Evolutionary conservation across 2,888 invertebrate species (phyloP).

Genomic region (Xestia ashworthii): DNA sequence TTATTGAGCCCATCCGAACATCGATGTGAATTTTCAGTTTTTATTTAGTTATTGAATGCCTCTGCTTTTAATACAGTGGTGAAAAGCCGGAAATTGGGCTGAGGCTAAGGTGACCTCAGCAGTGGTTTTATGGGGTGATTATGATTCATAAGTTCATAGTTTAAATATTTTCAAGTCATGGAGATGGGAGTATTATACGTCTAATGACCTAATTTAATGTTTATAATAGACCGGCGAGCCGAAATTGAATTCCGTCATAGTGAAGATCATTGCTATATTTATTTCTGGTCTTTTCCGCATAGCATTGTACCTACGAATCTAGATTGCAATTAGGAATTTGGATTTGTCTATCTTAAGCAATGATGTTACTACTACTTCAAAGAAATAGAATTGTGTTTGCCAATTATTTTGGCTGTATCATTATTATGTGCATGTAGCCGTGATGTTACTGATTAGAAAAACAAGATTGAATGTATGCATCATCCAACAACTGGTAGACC

Average conservation of each 20-base stretch:
- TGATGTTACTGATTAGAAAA: constrained; percentile 22
- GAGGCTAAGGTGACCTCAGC: no score
- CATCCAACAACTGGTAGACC: background rate
- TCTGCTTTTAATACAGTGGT: no score
- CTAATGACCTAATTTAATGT: background rate
- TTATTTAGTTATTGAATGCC: no score
- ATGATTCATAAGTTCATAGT: no score
- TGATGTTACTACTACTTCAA: constrained; percentile 22
- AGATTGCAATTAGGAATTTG: constrained; percentile 5
- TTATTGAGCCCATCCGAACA: no score
- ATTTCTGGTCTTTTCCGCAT: constrained; percentile 28
- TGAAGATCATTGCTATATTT: constrained; percentile 27
- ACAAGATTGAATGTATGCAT: background rate
- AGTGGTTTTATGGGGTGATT: no score
- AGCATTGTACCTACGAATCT: background rate
- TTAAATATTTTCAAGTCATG: no score
- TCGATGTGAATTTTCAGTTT: no score
- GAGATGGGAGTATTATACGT: background rate
- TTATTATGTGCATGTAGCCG: constrained; percentile 14
- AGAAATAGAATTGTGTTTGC: constrained; percentile 34
- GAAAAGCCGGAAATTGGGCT: no score
- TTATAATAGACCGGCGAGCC: background rate
- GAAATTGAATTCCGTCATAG: constrained; percentile 2
- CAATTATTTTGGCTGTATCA: constrained; percentile 19
- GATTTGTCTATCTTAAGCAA: constrained; percentile 23